Conservation (phyloP, 2,113 vertebrate species). For the Bubo bubo region DNA sequence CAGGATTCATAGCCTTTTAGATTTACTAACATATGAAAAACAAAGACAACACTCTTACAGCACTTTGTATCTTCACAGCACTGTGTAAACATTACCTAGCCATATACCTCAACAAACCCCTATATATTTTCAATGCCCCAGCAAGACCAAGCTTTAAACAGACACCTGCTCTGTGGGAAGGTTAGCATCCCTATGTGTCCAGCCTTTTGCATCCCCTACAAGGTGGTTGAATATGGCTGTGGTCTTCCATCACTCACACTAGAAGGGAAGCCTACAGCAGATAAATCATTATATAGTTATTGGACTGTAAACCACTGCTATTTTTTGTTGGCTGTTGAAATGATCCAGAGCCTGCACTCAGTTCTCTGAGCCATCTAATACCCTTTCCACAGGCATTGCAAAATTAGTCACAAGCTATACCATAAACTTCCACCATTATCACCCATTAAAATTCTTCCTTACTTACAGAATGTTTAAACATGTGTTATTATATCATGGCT, state of each 20-base stretch:
- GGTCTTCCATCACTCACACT: background rate
- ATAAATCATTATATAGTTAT: background rate
- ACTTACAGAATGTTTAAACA: constrained; percentile 54
- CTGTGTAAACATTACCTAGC: background rate
- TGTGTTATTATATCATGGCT: constrained; percentile 1
- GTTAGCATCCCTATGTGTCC: rapidly evolving
- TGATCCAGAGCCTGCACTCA: background rate
- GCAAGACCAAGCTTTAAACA: background rate
- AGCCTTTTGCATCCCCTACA: background rate
- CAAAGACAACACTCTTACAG: background rate
- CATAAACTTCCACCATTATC: constrained; percentile 33
- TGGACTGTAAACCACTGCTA: background rate
- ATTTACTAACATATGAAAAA: background rate
- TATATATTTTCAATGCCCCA: background rate
- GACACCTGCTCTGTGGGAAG: background rate
- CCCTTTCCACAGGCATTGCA: background rate
- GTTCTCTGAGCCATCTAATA: background rate
- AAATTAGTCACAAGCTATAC: background rate
- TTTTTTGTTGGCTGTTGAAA: background rate
- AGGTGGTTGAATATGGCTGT: background rate
- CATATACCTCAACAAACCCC: background rate
- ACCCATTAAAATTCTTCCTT: constrained; percentile 54
- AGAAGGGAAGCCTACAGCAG: background rate
- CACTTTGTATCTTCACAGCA: background rate
- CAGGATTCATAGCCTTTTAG: background rate